A percentile compares a stretch with the other conserved stretches of the same genome.
These are phyloP conservation scores for Caenorhabditis sp. DNA, from an alignment of 2,888 invertebrate species.

Conservation along the genomic window DNA sequence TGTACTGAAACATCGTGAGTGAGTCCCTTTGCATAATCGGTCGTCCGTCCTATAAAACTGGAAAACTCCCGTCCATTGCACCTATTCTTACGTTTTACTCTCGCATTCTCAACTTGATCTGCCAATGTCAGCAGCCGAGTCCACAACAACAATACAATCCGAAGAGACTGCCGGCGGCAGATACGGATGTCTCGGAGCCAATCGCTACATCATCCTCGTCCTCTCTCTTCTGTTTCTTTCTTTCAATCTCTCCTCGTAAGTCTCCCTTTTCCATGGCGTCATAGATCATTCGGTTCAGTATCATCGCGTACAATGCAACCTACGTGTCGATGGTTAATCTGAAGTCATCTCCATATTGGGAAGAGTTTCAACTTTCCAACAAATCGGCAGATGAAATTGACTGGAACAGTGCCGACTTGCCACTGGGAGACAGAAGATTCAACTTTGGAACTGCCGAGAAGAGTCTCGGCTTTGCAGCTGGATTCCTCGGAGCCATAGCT, in stretches of 20 bases:
- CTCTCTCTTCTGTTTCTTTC: constrained; percentile 49
- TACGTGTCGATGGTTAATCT: constrained; percentile 75
- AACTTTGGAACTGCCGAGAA: constrained; percentile 66
- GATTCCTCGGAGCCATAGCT: constrained; percentile 69
- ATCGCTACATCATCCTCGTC: constrained; percentile 56
- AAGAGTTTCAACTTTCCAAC: constrained; percentile 44
- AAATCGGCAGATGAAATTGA: constrained; percentile 52
- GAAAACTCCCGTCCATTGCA: background rate
- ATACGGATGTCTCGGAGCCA: constrained; percentile 58
- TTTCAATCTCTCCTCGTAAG: constrained; percentile 55
- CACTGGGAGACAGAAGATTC: constrained; percentile 70
- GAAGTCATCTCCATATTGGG: constrained; percentile 68
- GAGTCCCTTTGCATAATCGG: constrained; percentile 24
- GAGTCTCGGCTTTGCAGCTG: constrained; percentile 67
- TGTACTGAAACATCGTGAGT: constrained; percentile 14
- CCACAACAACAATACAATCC: constrained; percentile 18
- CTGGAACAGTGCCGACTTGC: constrained; percentile 67
- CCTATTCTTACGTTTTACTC: constrained; percentile 8
- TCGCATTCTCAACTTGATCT: background rate
- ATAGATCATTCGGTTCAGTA: constrained; percentile 58
- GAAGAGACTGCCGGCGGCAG: constrained; percentile 19
- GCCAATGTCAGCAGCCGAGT: constrained; percentile 21
- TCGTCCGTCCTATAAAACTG: background rate
- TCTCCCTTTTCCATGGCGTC: constrained; percentile 10
- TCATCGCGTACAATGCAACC: constrained; percentile 73